Percentiles rank a stretch among this genome's conserved stretches.
phyloP scores from a whole-genome alignment of 2,888 invertebrate genomes.

The Laspeyria flexula region DNA sequence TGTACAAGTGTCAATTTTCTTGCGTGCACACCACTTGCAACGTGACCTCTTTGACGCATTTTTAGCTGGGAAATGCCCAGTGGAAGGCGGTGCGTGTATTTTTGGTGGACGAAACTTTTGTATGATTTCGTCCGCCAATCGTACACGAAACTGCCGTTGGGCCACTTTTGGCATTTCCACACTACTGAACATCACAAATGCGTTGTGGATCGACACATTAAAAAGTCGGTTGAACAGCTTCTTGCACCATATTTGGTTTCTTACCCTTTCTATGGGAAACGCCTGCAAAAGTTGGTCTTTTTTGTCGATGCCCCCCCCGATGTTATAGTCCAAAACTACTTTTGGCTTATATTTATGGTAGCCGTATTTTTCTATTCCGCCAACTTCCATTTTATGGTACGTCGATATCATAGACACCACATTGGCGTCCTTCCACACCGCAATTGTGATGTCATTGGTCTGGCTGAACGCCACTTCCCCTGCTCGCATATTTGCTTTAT shows the following conservation, averaged over 20 bases:
- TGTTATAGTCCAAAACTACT: slow-evolving; percentile 3
- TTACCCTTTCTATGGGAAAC: neutral
- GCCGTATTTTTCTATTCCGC: slow-evolving; percentile 2
- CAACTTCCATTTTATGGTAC: neutral
- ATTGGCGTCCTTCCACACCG: slow-evolving; percentile 7
- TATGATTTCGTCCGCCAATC: slow-evolving; percentile 1
- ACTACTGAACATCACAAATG: neutral
- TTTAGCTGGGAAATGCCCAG: neutral
- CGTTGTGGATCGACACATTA: slow-evolving; percentile 3
- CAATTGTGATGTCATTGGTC: slow-evolving; percentile 7
- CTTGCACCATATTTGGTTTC: neutral
- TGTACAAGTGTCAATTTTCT: neutral
- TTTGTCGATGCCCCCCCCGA: slow-evolving; percentile 1
- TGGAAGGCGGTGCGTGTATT: neutral
- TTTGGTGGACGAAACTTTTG: slow-evolving; percentile 1
- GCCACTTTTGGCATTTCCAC: neutral
- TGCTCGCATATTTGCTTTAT: slow-evolving; percentile 2
- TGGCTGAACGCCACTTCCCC: slow-evolving; percentile 12
- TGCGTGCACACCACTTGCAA: neutral
- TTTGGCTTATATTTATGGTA: slow-evolving; percentile 1
- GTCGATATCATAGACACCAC: neutral
- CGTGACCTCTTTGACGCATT: neutral
- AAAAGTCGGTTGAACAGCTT: slow-evolving; percentile 1
- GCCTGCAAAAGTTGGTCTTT: neutral
- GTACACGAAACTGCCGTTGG: neutral